Base-by-base conservation (phyloP, 2,797 vertebrate genomes). In the Eupleurogrammus muticus region DNA sequence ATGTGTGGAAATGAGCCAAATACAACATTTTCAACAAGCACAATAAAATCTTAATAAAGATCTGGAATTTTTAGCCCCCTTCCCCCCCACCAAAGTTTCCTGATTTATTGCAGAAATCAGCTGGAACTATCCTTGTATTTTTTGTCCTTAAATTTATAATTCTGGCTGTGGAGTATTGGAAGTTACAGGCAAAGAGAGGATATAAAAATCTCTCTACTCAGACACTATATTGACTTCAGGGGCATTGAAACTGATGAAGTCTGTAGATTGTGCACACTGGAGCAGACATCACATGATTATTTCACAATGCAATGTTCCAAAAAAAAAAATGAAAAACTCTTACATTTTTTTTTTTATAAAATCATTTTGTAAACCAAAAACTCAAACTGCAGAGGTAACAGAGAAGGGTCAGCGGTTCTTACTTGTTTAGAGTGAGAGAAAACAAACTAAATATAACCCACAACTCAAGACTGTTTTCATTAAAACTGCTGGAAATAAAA, bases 401-500 rank as follows among this genome's bases (percentile, higher is more conserved):
- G 63, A 63, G 42, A 49, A 62, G 10, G 24, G 60, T 84, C 55
- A 56, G 77, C 28, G 77, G 80, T 70, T 89, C 57, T 35, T 65
- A 17, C 49, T 81, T 86, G 83, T 89, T 87, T 85, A 82, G 78
- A 89, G 59, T 52, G 56, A 78, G 49, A 81, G 59, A 76, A 83
- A 86, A 81, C 66, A 80, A 83, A 83, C 75, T 71, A 83, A 86
- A 86, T 72, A 62, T 56, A 85, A 79, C 51, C 75, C 62, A 51
- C 53, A 64, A 75, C 55, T 73, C 84, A 77, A 44, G 71, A 40
- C 63, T 73, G 83, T 79, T 87, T 85, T 84, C 82, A 87, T 87
- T 87, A 85, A n/a, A 63, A 80, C 58, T 40, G 19, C 56, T 84
- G 87, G 84, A 87, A 70, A 64, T 63, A 20, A 79, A 67, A 66